These are phyloP conservation scores for Drosophila diplacantha DNA, from an alignment of 2,888 invertebrate genomes.

Conservation along the genomic window DNA sequence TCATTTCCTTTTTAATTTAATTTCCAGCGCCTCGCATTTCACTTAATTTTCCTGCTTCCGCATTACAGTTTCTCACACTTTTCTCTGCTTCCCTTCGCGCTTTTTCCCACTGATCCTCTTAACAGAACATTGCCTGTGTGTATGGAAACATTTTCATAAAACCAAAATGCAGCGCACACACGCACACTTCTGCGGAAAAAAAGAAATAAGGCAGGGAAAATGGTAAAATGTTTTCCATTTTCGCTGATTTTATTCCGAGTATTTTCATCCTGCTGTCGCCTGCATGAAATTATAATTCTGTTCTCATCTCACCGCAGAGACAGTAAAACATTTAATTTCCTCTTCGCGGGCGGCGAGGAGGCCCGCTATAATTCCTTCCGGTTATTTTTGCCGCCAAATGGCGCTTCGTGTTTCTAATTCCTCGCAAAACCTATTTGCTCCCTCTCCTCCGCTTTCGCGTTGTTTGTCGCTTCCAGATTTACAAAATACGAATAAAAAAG, in stretches of 20 bases:
- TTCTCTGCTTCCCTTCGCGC: constrained; percentile 3
- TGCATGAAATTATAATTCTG: constrained; percentile 64
- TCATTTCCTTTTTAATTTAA: constrained; percentile 71
- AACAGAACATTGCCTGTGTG: constrained; percentile 37
- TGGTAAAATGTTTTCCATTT: constrained; percentile 49
- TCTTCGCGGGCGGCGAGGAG: constrained; percentile 36
- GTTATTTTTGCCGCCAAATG: constrained; percentile 55
- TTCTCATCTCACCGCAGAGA: constrained; percentile 57
- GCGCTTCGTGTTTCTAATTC: constrained; percentile 62
- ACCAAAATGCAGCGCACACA: constrained; percentile 57
- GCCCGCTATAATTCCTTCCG: constrained; percentile 71
- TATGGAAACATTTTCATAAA: constrained; percentile 44
- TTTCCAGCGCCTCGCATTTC: constrained; percentile 45
- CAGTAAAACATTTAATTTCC: constrained; percentile 73
- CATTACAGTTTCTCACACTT: constrained; percentile 26
- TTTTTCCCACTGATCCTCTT: constrained; percentile 59
- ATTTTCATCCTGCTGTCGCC: constrained; percentile 38
- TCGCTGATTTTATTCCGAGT: constrained; percentile 57
- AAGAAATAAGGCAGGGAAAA: constrained; percentile 13
- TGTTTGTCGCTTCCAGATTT: constrained; percentile 36
- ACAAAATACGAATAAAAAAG: constrained; percentile 20
- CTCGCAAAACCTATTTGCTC: constrained; percentile 55
- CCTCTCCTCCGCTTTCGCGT: not conserved
- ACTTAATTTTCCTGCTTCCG: constrained; percentile 46
- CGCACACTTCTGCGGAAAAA: constrained; percentile 1